A percentile compares a stretch with the other conserved stretches of the same genome.
phyloP scores from a whole-genome alignment of 2,888 invertebrate species.

The Iphiclides podalirius region DNA sequence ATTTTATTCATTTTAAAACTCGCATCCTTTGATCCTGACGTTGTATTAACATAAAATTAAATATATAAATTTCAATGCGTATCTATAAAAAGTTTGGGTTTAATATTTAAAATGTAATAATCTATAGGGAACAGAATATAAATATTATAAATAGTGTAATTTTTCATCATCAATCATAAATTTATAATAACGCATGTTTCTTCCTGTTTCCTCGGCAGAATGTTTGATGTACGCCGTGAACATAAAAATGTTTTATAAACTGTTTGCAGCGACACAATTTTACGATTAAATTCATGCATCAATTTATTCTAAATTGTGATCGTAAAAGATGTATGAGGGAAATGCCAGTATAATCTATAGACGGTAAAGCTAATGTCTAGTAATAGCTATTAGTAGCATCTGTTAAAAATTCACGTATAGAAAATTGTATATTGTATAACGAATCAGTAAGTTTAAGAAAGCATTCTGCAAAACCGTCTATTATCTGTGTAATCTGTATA shows the following conservation, averaged over 20 bases:
- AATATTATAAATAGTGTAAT: not conserved
- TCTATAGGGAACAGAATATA: not conserved
- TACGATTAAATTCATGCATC: conserved; percentile 7
- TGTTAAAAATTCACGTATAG: no score
- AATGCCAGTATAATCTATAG: not conserved
- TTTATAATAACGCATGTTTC: conserved; percentile 1
- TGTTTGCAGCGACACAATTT: conserved; percentile 20
- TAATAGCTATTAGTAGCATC: no score
- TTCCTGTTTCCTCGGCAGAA: conserved; percentile 16
- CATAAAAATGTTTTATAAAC: conserved; percentile 17
- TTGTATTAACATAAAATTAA: no score
- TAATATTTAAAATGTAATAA: no score
- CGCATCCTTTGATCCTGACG: no score
- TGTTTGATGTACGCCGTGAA: conserved; percentile 12
- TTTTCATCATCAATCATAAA: conserved; percentile 1
- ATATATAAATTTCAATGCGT: no score
- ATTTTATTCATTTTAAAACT: no score
- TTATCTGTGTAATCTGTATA: no score
- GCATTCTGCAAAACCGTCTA: no score
- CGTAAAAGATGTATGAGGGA: not conserved
- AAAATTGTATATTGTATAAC: no score
- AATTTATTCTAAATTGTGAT: not conserved
- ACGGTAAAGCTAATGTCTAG: conserved; percentile 14
- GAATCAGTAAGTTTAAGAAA: no score
- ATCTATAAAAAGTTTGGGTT: no score